Base-by-base conservation (phyloP, 2,797 vertebrate genomes). In the Eurystomus glaucurus region DNA sequence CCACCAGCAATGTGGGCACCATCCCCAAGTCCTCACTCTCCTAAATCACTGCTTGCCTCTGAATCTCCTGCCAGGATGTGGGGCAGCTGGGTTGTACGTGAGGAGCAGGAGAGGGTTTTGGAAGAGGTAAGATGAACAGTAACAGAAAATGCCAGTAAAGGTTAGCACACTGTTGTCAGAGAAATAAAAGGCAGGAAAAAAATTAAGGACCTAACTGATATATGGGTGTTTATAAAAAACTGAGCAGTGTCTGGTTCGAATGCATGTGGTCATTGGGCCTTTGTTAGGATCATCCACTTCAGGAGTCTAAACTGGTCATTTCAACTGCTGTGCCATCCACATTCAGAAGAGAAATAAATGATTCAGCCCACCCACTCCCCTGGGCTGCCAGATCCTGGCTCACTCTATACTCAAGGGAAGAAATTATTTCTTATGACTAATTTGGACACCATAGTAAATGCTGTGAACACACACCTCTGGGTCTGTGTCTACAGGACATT, bases 351-450 rank as follows among this genome's bases (percentile, higher is more conserved):
- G 19, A 95, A 92, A 91, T n/a, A 68, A 92, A 85, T 92, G 18
- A 91, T 92, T 95, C 91, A 87, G 64, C 64, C 87, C 72, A 90
- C 82, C 85, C 72, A 91, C 75, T 83, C 68, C 68, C 33, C 71
- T 41, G 45, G 82, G 81, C 76, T 94, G 51, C 55, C 71, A 91
- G 76, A 88, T 88, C 60, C 82, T 93, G 55, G n/a, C 43, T 96
- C 68, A 57, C 68, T 75, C 3, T 11, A n/a, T 45, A 70, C 25
- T 54, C 91, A 77, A 75, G 62, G 52, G n/a, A 91, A 91, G 22
- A 57, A 93, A 80, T 93, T 82, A 71, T 52, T 96, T 93, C 82
- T 90, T 79, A 91, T 90, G 22, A 88, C 87, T 97, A 85, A 88
- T 88, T 77, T 91, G 84, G 89, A 70, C 60, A 85, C 68, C 39